Base-by-base conservation (phyloP, 1,140 invertebrate species). In the Anastrepha obliqua region DNA sequence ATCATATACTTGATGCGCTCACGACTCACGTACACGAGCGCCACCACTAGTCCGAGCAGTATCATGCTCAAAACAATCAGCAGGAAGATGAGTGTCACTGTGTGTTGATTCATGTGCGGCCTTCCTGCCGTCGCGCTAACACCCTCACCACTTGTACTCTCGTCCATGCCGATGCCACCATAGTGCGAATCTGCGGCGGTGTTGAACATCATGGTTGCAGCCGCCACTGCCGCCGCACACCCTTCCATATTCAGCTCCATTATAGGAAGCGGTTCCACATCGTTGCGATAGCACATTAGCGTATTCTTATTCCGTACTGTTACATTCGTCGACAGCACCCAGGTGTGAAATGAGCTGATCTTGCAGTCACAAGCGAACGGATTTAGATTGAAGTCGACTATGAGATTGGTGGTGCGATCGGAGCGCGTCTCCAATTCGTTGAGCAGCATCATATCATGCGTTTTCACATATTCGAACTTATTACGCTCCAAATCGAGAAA, bases 401-500 rank as follows among this genome's bases (percentile, higher is more conserved):
- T 94, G 13, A 97, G 91, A n/a, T 93, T 91, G 20, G 94, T 93
- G 89, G 95, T 94, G 29, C 94, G 93, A 87, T 93, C 91, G 2
- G 90, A 90, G 0, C 91, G 89, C 8, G 93, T 92, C 15, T 95
- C 93, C 62, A 96, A 91, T 17, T 92, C 91, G 89, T 96, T 96
- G 17, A 97, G 93, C 13, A 93, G 90, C 0, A 94, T 93, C 58
- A 97, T 91, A 89, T 97, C 96, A 6, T 93, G 90, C 64, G 95
- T 93, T 17, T 93, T 93, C 1, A 97, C 93, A 42, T 91, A 94
- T 7, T 93, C 94, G 29, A 97, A 96, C 87, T 95, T 95, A 89
- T 97, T 97, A 11, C 95, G 93, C 89, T 96, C 95, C 9, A 97
- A 92, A 92, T 97, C 97, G 39, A 97, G 92, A 90, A 96, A 96